phyloP scores from a whole-genome alignment of 2,113 vertebrate genomes.

The Rhinolophus ferrumequinum region DNA sequence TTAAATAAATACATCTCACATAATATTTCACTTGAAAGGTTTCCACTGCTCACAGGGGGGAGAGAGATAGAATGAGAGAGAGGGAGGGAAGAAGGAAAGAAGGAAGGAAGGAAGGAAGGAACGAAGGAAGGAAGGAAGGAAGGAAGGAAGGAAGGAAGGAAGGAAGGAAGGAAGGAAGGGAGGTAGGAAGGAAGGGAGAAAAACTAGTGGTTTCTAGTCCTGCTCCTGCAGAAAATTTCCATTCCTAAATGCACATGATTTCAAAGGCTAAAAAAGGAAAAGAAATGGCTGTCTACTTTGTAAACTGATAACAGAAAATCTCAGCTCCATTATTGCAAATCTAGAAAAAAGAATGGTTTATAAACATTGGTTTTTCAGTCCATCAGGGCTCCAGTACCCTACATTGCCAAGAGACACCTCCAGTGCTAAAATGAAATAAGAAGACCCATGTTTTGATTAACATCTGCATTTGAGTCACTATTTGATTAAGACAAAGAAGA shows the following conservation, averaged over 20 bases:
- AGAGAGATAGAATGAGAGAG: background rate
- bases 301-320: slow-evolving; percentile 70
- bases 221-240: slow-evolving; percentile 43
- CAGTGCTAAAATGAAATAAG: slow-evolving; percentile 66
- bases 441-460: slow-evolving; percentile 67
- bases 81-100: rapidly evolving
- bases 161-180: rapidly evolving
- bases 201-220: background rate
- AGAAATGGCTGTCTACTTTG: slow-evolving; percentile 30
- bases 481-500: slow-evolving; percentile 70
- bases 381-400: slow-evolving; percentile 4
- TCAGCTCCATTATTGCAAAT: slow-evolving; percentile 64
- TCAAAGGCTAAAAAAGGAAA: slow-evolving; percentile 40
- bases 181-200: rapidly evolving
- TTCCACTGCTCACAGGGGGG: background rate
- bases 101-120: too few relatives aligned
- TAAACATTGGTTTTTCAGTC: slow-evolving; percentile 68
- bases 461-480: slow-evolving; percentile 66
- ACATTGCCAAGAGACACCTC: slow-evolving; percentile 72
- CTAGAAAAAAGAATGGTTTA: slow-evolving; percentile 63
- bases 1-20: background rate
- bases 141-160: rapidly evolving
- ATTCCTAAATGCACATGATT: slow-evolving; percentile 63
- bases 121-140: rapidly evolving
- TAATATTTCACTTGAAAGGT: background rate